phyloP scores from a whole-genome alignment of 2,888 invertebrate species.

The Drosophila mimica region DNA sequence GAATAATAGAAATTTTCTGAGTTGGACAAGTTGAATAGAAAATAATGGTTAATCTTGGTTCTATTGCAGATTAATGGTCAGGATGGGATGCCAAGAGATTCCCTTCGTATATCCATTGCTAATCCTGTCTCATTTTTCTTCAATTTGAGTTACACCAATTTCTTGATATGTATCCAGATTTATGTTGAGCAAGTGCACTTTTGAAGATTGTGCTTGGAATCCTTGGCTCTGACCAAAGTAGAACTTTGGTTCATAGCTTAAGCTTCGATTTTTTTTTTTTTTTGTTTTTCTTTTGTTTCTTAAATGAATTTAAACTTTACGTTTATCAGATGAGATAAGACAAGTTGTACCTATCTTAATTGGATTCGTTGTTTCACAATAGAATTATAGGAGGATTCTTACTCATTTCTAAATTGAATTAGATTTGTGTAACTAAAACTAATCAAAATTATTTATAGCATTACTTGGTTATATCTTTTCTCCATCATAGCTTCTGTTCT shows the following conservation, averaged over 20 bases:
- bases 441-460: neutral
- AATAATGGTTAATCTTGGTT: neutral
- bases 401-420: neutral
- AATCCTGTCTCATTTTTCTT: neutral
- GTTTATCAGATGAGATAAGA: neutral
- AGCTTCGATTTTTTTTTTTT: neutral
- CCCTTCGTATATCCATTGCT: rapidly evolving
- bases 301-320: neutral
- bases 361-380: neutral
- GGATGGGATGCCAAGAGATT: neutral
- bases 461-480: neutral
- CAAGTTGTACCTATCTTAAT: neutral
- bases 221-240: neutral
- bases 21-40: neutral
- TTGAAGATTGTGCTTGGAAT: neutral
- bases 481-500: neutral
- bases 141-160: neutral
- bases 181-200: neutral
- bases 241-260: neutral
- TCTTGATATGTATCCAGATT: neutral
- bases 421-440: neutral
- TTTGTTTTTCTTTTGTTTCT: neutral
- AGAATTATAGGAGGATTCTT: neutral
- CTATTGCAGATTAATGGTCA: too few species aligned
- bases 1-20: neutral